Base-by-base conservation (phyloP, 1,140 invertebrate species). In the Drosophila teissieri region DNA sequence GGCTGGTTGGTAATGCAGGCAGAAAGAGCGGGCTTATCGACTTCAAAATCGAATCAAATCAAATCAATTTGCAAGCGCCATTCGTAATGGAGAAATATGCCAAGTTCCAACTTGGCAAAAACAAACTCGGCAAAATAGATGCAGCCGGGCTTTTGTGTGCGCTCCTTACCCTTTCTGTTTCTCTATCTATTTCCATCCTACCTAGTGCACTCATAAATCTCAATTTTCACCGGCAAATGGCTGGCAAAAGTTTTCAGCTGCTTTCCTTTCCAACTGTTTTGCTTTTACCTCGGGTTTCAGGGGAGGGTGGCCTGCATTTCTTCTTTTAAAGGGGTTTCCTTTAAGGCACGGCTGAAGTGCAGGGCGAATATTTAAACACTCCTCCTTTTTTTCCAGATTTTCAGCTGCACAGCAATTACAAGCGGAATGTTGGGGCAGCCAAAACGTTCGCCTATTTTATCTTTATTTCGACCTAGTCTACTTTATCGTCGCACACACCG, bases 391-490 rank as follows among this genome's bases (percentile, higher is more conserved):
- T 58, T 51, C 78, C 78, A 65, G 84, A 78, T 82, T 88, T 61
- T 22, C 48, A 69, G 65, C 67, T 78, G 69, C 70, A 78, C 62
- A 78, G 82, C 81, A 85, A 85, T 85, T 85, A 85, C 83, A 85
- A 57, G 40, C 40, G 54, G 57, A 53, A 56, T 45, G 31, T 4
- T 37, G 24, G n/a, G 17, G 36, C 17, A 45, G 27, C 54, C 67
- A 82, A 85, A 85, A 60, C 78, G 82, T 63, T 83, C 62, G 64
- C 76, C 80, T 68, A 74, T 84, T 83, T 83, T 83, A 83, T 84
- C 80, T 80, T 84, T 84, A 84, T 84, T 85, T 85, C 82, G 82
- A 85, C 82, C 82, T 85, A 85, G 82, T 85, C 82, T 82, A 85
- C 73, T 85, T 85, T 85, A 83, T 83, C 64, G 80, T 68, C 56